Percentiles rank a stretch among this genome's conserved stretches.
Evolutionary conservation across 1,140 invertebrate species (phyloP).

Genomic region (Drosophila kurseongensis): DNA sequence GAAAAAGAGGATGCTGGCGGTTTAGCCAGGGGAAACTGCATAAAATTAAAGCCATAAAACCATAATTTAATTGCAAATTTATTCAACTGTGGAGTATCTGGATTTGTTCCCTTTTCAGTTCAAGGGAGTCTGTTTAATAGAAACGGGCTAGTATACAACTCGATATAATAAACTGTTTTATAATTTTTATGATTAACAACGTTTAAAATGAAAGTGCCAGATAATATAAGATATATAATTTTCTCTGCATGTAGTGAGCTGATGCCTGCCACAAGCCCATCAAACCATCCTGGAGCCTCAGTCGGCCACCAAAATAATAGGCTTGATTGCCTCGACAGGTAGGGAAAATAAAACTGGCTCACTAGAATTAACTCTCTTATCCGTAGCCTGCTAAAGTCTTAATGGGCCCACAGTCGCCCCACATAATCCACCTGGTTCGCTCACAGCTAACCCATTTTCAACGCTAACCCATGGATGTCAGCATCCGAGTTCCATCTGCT

Average conservation of each 20-base stretch:
- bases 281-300: conserved; percentile 22
- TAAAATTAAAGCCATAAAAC: conserved; percentile 3
- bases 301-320: conserved; percentile 35
- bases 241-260: not conserved
- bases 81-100: not conserved
- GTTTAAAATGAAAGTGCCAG: not conserved
- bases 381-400: conserved; percentile 22
- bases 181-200: not conserved
- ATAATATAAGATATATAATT: not conserved
- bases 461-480: conserved; percentile 35
- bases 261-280: conserved; percentile 19
- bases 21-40: not conserved
- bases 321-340: conserved; percentile 6
- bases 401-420: conserved; percentile 34
- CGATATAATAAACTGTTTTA: not conserved
- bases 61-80: conserved; percentile 12
- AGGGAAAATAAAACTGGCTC: conserved; percentile 18
- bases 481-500: conserved; percentile 36
- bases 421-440: conserved; percentile 34
- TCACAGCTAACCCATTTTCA: conserved; percentile 62
- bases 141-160: not conserved
- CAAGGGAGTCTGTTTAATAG: not conserved
- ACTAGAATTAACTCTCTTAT: conserved; percentile 22
- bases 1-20: conserved; percentile 7
- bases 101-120: not conserved